Base-by-base conservation (phyloP, 1,140 invertebrate species). In the Bombyx mandarina region DNA sequence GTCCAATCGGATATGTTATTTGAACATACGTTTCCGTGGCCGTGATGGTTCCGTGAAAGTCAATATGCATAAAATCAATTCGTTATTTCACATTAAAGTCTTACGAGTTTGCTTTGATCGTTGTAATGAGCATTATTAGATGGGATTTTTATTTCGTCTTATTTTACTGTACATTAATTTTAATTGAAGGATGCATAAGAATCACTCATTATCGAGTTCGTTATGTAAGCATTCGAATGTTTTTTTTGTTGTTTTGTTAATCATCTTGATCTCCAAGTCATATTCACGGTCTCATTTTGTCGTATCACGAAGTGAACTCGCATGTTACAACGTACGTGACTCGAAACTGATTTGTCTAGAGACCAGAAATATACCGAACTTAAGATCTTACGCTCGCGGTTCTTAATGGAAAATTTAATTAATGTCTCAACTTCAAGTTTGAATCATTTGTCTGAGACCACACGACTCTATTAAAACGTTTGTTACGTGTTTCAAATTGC, bases 321-420 rank as follows among this genome's bases (percentile, higher is more conserved):
- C 64, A 48, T 62, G 67, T 69, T 51, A 7, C 45, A 47, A 43
- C 54, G 45, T 65, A 69, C 67, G 65, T 69, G 67, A 62, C 60
- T 50, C 45, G 49, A 49, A 56, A 51, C 54, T 58, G 59, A 63
- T 63, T 67, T 48, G 60, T 54, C 63, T 62, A 9, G 59, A 67
- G 63, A 65, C 60, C 65, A 52, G 62, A 58, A 61, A 62, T 69
- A 57, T 62, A 52, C 57, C 54, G 61, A 69, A 68, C 63, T 73
- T 73, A 53, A 52, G 45, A 56, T 61, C 60, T 63, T 61, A 65
- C 45, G 60, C 42, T 10, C 26, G 18, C 52, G 46, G 53, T 51
- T 35, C 45, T 49, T 65, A 67, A 62, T 65, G 54, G 58, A 64
- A 56, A 58, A 49, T 60, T 61, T 67, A 66, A 66, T 62, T 67